Base-by-base conservation (phyloP, 1,140 invertebrate species). In the Globodera ellingtonae region DNA sequence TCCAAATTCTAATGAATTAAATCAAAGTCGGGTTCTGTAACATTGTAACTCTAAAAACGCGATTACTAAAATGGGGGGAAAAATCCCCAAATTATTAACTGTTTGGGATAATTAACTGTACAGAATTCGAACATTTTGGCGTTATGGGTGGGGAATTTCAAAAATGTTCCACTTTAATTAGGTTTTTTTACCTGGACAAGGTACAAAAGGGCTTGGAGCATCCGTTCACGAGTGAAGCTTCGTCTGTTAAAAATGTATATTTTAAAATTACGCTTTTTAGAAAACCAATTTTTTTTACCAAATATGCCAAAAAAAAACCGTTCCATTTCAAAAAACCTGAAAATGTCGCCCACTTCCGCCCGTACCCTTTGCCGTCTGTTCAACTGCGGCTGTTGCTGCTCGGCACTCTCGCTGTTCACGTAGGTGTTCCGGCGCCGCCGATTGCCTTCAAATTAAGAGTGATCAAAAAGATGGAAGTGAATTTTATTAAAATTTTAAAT, bases 121-220 rank as follows among this genome's bases (percentile, higher is more conserved):
- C 35, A 35, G 35, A 35, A 35, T 35, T 35, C 35, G 35, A 35
- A 35, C 1, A 35, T 35, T 35, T 35, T 35, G 35, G 35, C 35
- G 35, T 35, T 35, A 35, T 35, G 35, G 35, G 35, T 35, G 35
- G 35, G 35, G 3, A 35, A 35, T 35, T 35, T 35, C 35, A 35
- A 35, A 35, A 35, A 35, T 35, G 35, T 35, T 35, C 1, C 35
- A 35, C 35, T 35, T 35, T 35, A 35, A 35, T 2, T 2, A 1
- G 35, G 35, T 35, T 35, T 35, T 62, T 62, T 62, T 18, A 62
- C 56, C 13, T 62, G 56, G 7, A 70, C 18, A 10, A 70, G 24
- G 48, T 77, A 77, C 44, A 77, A 59, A 24, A 77, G n/a, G 10
- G 75, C 75, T 21, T 77, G 75, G 50, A 67, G 24, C 75, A 77